phyloP scores from a whole-genome alignment of 2,113 vertebrate genomes.

The Cairina moschata region DNA sequence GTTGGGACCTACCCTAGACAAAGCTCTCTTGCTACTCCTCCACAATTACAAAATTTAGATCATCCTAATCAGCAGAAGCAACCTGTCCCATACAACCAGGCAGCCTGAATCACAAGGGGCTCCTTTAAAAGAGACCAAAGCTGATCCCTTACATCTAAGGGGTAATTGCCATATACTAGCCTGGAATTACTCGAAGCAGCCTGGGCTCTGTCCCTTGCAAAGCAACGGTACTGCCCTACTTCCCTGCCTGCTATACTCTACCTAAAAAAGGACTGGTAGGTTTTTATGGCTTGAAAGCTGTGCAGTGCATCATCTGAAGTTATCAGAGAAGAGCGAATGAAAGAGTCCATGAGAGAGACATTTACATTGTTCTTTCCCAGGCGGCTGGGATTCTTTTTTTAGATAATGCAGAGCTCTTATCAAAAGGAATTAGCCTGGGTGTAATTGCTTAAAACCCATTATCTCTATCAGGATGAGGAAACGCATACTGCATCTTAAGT shows the following conservation, averaged over 20 bases:
- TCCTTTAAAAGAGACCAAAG: background rate
- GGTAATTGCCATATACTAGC: background rate
- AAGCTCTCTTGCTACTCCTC: background rate
- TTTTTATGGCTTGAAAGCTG: slow-evolving; percentile 24
- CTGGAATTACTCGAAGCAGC: background rate
- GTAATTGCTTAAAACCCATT: slow-evolving; percentile 76
- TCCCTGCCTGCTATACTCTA: background rate
- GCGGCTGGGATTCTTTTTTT: slow-evolving; percentile 59
- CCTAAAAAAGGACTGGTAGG: background rate
- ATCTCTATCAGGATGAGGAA: slow-evolving; percentile 73
- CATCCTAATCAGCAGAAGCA: background rate
- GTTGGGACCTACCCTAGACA: background rate
- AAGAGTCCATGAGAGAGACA: slow-evolving; percentile 33
- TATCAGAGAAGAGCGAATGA: slow-evolving; percentile 21
- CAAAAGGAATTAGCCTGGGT: slow-evolving; percentile 74
- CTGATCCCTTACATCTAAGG: background rate
- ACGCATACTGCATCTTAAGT: slow-evolving; percentile 68
- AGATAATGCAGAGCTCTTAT: slow-evolving; percentile 71
- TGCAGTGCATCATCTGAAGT: slow-evolving; percentile 18
- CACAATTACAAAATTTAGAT: background rate
- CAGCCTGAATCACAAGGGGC: background rate
- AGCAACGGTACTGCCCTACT: background rate
- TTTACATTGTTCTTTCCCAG: slow-evolving; percentile 63
- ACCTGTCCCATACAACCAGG: background rate
- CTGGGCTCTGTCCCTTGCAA: background rate